Percentiles rank a stretch among this genome's conserved stretches.
Evolutionary conservation across 2,797 vertebrate genomes (phyloP).

Genomic region (Numenius phaeopus): DNA sequence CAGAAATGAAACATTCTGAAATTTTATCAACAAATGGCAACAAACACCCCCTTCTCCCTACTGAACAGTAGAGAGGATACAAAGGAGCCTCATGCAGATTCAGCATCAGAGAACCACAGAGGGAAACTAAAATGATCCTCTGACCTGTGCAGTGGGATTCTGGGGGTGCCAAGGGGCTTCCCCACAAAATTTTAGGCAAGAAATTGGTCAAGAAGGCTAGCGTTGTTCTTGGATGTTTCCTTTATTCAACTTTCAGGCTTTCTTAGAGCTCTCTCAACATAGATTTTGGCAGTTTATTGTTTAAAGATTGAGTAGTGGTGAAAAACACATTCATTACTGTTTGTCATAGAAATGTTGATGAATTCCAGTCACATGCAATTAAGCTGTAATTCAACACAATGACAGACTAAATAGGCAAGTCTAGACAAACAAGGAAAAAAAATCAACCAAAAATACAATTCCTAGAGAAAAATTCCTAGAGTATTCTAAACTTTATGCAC

Average conservation of each 20-base stretch:
- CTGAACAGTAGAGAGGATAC: background rate
- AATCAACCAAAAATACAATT: conserved; percentile 22
- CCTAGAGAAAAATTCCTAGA: background rate
- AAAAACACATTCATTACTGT: conserved; percentile 60
- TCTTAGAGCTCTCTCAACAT: background rate
- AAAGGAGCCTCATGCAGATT: background rate
- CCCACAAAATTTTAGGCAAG: background rate
- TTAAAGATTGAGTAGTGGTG: conserved; percentile 37
- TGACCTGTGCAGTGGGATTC: background rate
- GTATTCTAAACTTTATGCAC: background rate
- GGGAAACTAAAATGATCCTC: background rate
- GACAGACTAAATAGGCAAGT: conserved; percentile 62
- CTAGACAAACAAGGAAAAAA: conserved; percentile 58
- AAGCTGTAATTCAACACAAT: conserved; percentile 62
- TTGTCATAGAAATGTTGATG: conserved; percentile 26
- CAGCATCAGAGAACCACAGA: background rate
- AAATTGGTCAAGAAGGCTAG: background rate
- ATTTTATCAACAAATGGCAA: background rate
- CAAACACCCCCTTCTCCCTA: background rate
- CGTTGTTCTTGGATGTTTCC: background rate
- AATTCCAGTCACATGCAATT: conserved; percentile 66
- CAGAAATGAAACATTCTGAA: background rate
- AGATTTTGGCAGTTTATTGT: conserved; percentile 44
- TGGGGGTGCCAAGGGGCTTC: background rate
- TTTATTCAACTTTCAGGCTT: conserved; percentile 1